Conservation (phyloP, 2,888 invertebrate species). For the Scaptomyza caliginosa region DNA sequence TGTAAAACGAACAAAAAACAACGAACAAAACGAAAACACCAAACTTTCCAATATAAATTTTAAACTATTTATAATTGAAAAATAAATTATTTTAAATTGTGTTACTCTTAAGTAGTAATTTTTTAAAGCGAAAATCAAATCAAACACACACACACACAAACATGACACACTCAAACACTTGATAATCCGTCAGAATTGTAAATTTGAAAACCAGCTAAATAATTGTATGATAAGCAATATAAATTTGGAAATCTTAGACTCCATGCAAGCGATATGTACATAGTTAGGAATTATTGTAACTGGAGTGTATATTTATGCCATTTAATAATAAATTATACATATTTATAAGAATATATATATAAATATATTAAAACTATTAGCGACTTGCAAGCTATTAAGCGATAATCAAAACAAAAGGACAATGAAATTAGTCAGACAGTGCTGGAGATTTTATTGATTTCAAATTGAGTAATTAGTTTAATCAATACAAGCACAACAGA, state of each 20-base stretch:
- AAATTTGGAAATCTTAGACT: constrained; percentile 55
- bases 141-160: constrained; percentile 4
- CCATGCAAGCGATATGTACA: constrained; percentile 47
- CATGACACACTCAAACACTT: constrained; percentile 19
- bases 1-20: constrained; percentile 48
- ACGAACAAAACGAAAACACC: constrained; percentile 25
- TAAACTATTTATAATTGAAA: constrained; percentile 32
- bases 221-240: constrained; percentile 75
- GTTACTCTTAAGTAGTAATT: constrained; percentile 30
- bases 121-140: constrained; percentile 15
- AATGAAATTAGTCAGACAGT: constrained; percentile 66
- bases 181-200: constrained; percentile 69
- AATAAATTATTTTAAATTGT: constrained; percentile 49
- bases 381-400: constrained; percentile 60
- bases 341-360: constrained; percentile 22
- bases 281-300: constrained; percentile 48
- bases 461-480: constrained; percentile 61
- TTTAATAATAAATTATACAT: constrained; percentile 30
- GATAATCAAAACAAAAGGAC: constrained; percentile 70
- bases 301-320: constrained; percentile 57
- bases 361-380: constrained; percentile 49
- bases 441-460: constrained; percentile 54
- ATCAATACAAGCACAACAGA: constrained; percentile 49
- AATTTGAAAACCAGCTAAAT: constrained; percentile 57
- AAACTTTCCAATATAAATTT: constrained; percentile 52